Conservation (phyloP, 2,797 vertebrate genomes). For the Clarias fuscus region DNA sequence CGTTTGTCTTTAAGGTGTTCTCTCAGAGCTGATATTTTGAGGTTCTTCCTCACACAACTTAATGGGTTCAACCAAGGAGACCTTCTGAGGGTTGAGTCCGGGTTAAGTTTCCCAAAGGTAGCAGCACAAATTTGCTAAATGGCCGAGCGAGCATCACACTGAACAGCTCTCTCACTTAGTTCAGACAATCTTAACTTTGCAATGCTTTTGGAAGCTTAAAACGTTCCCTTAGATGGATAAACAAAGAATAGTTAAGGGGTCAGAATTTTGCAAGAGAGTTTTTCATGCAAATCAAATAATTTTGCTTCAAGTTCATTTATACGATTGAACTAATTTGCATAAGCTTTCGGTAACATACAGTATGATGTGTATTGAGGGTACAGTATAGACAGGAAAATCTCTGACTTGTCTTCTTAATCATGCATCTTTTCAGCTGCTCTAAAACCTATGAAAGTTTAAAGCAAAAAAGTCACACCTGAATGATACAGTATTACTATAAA, state of each 20-base stretch:
- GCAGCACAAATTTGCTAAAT: not conserved
- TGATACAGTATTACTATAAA: not conserved
- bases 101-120: not conserved
- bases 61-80: not conserved
- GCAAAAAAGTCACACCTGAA: not conserved
- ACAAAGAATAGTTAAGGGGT: not conserved
- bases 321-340: not conserved
- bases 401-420: not conserved
- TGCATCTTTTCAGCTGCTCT: not conserved
- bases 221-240: not conserved
- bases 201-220: not conserved
- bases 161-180: not conserved
- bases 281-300: not conserved
- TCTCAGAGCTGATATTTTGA: not conserved
- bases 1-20: not conserved
- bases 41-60: not conserved
- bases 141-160: not conserved
- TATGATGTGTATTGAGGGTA: too few species aligned
- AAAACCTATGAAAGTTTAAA: not conserved
- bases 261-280: too few species aligned
- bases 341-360: not conserved
- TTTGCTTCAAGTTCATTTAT: not conserved
- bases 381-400: not conserved
- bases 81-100: not conserved
- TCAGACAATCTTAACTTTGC: not conserved